Percentiles rank a stretch among this genome's conserved stretches.
phyloP scores from a whole-genome alignment of 2,888 invertebrate genomes.

The Cynaeus angustus region DNA sequence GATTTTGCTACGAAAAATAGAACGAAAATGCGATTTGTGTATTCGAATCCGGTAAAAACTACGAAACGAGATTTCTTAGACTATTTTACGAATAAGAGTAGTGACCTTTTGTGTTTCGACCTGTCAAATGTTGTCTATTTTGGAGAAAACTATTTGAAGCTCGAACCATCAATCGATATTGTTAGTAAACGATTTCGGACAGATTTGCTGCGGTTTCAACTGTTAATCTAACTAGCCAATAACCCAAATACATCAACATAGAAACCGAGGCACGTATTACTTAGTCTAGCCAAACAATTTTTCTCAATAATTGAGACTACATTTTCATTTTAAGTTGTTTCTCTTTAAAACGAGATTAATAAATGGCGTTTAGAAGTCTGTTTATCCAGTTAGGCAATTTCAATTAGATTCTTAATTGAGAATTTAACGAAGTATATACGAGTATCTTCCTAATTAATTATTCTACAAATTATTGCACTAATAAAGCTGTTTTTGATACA shows the following conservation, averaged over 20 bases:
- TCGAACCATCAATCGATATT: background rate
- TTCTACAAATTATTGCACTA: background rate
- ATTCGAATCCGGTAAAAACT: background rate
- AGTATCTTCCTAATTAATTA: constrained; percentile 2
- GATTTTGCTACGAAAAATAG: background rate
- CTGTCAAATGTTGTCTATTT: background rate
- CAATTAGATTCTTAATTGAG: background rate
- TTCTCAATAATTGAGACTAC: background rate
- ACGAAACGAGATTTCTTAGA: background rate
- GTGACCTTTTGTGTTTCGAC: background rate
- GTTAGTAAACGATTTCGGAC: background rate
- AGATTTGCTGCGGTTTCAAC: background rate
- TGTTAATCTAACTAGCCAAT: too few species aligned
- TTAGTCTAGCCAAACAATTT: background rate
- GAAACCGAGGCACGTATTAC: too few species aligned
- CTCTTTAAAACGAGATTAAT: background rate
- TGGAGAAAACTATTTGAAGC: background rate
- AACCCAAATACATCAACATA: too few species aligned
- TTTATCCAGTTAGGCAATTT: background rate
- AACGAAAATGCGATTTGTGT: background rate
- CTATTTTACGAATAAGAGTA: background rate
- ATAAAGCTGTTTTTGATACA: too few species aligned
- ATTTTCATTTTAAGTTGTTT: background rate
- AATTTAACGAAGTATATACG: background rate
- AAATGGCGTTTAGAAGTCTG: background rate